These are phyloP conservation scores for Myiothlypis chrysogaster DNA, from an alignment of 2,797 vertebrate species.

Conservation along the genomic window DNA sequence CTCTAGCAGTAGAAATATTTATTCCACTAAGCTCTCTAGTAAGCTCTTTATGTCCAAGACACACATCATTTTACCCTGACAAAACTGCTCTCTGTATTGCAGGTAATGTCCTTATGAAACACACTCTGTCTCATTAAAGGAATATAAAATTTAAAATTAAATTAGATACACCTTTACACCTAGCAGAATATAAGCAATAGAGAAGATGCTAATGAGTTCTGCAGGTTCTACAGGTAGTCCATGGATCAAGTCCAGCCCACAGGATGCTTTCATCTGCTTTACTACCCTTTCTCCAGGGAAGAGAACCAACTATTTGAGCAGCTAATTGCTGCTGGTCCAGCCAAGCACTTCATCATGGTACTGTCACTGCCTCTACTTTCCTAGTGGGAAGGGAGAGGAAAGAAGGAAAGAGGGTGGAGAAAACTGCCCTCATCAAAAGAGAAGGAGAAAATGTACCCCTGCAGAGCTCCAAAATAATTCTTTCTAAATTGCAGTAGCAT, in stretches of 20 bases:
- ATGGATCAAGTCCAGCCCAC: not conserved
- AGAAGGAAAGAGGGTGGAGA: not conserved
- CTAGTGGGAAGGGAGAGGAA: not conserved
- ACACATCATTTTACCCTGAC: not conserved
- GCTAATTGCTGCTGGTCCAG: not conserved
- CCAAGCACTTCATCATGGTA: not conserved
- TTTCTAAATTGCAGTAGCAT: not conserved
- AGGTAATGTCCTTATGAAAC: not conserved
- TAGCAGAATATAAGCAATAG: not conserved
- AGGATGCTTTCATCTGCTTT: not conserved
- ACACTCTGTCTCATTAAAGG: slow-evolving; percentile 7
- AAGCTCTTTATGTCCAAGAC: slow-evolving; percentile 3
- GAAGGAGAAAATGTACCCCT: not conserved
- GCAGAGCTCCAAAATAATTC: not conserved
- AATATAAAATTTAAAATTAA: slow-evolving; percentile 33
- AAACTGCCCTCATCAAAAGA: not conserved
- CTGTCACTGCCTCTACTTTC: not conserved
- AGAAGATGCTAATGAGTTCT: not conserved
- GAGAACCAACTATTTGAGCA: not conserved
- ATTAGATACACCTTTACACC: slow-evolving; percentile 1
- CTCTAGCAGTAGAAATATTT: not conserved
- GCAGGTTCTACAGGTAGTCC: slow-evolving; percentile 20
- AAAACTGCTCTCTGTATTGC: not conserved
- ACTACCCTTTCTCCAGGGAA: not conserved
- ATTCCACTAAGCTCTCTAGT: not conserved